A percentile compares a stretch with the other conserved stretches of the same genome.
These are phyloP conservation scores for Pollenia angustigena DNA, from an alignment of 2,888 invertebrate species.

Conservation along the genomic window DNA sequence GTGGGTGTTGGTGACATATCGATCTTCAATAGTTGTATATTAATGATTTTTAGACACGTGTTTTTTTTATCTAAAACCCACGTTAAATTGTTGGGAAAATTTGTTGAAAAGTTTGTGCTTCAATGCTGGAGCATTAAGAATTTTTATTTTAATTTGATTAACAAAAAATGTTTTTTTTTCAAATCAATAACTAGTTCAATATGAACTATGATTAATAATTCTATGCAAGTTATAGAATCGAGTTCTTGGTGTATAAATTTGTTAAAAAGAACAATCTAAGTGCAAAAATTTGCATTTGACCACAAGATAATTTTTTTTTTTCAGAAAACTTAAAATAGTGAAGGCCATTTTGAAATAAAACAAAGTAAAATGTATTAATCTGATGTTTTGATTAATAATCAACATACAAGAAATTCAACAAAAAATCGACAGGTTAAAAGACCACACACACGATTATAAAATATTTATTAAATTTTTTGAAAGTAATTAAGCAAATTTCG, in stretches of 20 bases:
- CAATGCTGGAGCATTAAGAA: constrained; percentile 3
- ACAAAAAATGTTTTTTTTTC: background rate
- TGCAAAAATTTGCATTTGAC: constrained; percentile 9
- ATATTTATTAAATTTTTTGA: background rate
- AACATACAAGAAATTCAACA: background rate
- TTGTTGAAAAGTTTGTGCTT: constrained; percentile 26
- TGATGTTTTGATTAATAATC: constrained; percentile 45
- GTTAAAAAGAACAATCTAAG: background rate
- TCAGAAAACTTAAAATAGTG: background rate
- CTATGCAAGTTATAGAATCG: constrained; percentile 20
- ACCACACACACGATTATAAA: constrained; percentile 21
- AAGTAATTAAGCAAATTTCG: background rate
- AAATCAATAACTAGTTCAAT: constrained; percentile 39
- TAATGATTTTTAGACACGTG: constrained; percentile 17
- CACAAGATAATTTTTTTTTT: constrained; percentile 22
- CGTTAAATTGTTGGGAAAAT: background rate
- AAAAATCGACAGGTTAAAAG: constrained; percentile 5
- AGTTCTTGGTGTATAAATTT: constrained; percentile 15
- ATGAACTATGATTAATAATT: constrained; percentile 33
- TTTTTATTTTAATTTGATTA: background rate
- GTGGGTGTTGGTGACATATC: constrained; percentile 26
- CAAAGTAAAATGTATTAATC: constrained; percentile 18
- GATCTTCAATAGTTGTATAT: background rate
- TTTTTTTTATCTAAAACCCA: background rate
- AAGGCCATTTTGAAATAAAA: constrained; percentile 46